Evolutionary conservation across 2,797 vertebrate species (phyloP), one percentile per base, ranked within the genome.

Genomic region (Pantherophis alleghaniensis): DNA sequence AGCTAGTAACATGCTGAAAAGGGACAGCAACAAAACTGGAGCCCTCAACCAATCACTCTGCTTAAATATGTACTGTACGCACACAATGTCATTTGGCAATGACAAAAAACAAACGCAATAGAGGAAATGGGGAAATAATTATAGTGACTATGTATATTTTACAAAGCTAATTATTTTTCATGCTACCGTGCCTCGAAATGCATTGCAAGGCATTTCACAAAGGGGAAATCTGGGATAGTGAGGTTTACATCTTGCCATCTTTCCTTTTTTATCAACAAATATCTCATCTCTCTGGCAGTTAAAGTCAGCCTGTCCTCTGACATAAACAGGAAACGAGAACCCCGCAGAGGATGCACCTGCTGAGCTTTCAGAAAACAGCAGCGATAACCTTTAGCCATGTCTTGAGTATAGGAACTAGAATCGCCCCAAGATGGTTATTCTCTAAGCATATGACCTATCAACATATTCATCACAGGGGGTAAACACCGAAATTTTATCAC

Each of bases 301-400:
- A 86, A 89, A 91, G 57, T 91, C 69, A 89, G 90, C 57, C 47
- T 91, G 87, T 91, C 87, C 87, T 86, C 59, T 47, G 90, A 86
- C 47, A 91, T 86, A 93, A 93, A 93, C 93, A 93, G 93, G 93
- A 93, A 93, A 63, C 14, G 12, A 86, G 87, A 91, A 57, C 59
- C 69, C 93, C 51, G 6, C 47, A 93, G 90, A 91, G 93, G 93
- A 93, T 93, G 89, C 93, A 93, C 93, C 93, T 93, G 93, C 93
- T 93, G 69, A 91, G 89, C 24, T 13, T n/a, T 66, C 59, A 32
- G 69, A 61, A 90, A 91, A 37, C 87, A 86, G 28, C 93, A 91
- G 90, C 59, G 56, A 74, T 86, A 79, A 91, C 90, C 90, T 91
- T 89, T 91, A n/a, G 57, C 69, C 69, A 51, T 53, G 12, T 86